Conservation (phyloP, 2,888 invertebrate species). For the Idaea aversata region DNA sequence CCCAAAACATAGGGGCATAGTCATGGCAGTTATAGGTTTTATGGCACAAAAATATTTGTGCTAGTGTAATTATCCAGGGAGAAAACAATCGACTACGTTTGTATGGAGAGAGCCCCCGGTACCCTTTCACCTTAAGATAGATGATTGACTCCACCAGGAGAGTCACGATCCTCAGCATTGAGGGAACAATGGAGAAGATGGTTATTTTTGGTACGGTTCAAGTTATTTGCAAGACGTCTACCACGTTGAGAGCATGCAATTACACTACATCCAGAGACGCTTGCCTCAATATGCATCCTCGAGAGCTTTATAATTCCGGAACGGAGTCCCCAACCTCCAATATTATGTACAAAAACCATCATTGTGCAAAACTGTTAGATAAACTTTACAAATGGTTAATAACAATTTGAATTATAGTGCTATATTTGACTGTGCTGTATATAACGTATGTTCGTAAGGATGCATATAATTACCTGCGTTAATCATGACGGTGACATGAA, state of each 20-base stretch:
- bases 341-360: slow-evolving; percentile 57
- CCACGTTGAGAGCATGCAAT: slow-evolving; percentile 49
- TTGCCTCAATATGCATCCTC: slow-evolving; percentile 80
- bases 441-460: slow-evolving; percentile 60
- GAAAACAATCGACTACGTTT: too few relatives aligned
- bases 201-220: background rate
- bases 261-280: slow-evolving; percentile 58
- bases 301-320: slow-evolving; percentile 57
- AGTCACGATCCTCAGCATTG: background rate
- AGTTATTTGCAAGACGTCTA: slow-evolving; percentile 16
- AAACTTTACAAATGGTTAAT: slow-evolving; percentile 50
- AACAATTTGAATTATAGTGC: slow-evolving; percentile 38
- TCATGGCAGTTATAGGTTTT: too few relatives aligned
- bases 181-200: background rate
- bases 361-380: slow-evolving; percentile 75
- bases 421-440: slow-evolving; percentile 33
- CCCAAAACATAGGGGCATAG: too few relatives aligned
- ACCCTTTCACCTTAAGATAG: too few relatives aligned
- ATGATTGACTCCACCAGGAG: too few relatives aligned
- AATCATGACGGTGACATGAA: slow-evolving; percentile 92
- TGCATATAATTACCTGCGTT: slow-evolving; percentile 84
- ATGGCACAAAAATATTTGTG: too few relatives aligned
- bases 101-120: too few relatives aligned
- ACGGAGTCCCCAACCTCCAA: slow-evolving; percentile 51
- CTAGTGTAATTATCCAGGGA: too few relatives aligned